Percentiles rank a stretch among this genome's conserved stretches.
Evolutionary conservation across 2,797 vertebrate genomes (phyloP).

Genomic region (Dicrostonyx torquatus): DNA sequence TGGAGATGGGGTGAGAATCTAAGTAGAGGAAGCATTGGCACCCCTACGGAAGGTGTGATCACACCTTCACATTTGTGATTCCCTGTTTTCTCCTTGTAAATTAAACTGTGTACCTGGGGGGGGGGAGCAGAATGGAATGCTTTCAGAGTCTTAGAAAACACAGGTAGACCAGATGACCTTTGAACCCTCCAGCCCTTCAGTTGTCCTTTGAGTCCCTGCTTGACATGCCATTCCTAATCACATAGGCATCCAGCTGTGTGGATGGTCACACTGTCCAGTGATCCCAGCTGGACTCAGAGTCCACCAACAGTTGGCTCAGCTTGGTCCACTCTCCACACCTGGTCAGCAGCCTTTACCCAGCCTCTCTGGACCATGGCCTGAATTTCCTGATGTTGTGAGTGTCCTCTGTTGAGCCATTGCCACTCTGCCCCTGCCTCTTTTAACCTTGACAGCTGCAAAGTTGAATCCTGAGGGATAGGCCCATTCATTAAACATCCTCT

Average conservation of each 20-base stretch:
- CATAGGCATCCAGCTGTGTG: no score
- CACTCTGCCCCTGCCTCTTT: neutral
- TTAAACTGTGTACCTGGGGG: conserved; percentile 54
- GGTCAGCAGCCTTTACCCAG: neutral
- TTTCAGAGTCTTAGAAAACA: conserved; percentile 22
- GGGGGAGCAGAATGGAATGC: neutral
- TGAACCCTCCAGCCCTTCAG: neutral
- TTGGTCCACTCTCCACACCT: neutral
- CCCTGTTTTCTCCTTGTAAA: conserved; percentile 60
- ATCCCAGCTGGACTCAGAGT: neutral
- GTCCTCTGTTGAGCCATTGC: conserved; percentile 31
- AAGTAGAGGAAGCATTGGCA: conserved; percentile 10
- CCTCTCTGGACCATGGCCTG: neutral
- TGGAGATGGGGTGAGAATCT: neutral
- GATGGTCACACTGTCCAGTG: neutral
- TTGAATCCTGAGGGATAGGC: neutral
- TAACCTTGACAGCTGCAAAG: neutral
- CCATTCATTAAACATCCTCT: neutral
- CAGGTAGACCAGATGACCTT: neutral
- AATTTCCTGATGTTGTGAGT: conserved; percentile 24
- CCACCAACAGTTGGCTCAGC: neutral
- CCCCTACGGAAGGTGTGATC: conserved; percentile 51
- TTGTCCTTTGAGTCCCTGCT: neutral
- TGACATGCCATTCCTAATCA: neutral
- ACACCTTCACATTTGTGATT: conserved; percentile 11